Evolutionary conservation across 2,797 vertebrate genomes (phyloP).

Genomic region (Epinephelus malabaricus): DNA sequence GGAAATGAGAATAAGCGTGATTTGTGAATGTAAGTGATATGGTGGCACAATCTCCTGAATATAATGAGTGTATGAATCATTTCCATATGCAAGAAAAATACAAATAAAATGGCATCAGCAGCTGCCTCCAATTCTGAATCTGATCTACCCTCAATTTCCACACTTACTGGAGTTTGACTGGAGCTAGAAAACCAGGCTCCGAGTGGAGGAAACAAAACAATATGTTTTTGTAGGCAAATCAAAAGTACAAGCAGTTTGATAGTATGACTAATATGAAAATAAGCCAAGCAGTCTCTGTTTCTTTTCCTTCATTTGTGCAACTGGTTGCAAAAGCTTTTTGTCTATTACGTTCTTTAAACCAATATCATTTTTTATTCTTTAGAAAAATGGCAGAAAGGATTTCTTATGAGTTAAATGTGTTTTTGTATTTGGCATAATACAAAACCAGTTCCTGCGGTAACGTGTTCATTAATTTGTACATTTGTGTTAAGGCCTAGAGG

Average conservation of each 20-base stretch:
- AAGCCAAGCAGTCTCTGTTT: conserved; percentile 7
- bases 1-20: background rate
- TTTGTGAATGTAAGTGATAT: background rate
- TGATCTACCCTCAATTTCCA: conserved; percentile 14
- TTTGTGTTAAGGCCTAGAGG: too few relatives aligned
- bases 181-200: conserved; percentile 3
- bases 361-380: background rate
- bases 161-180: background rate
- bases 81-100: conserved; percentile 9
- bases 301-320: background rate
- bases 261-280: conserved; percentile 3
- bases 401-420: background rate
- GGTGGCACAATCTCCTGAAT: background rate
- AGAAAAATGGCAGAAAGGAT: background rate
- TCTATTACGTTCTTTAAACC: background rate
- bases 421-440: background rate
- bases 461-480: too few relatives aligned
- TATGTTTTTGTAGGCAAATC: conserved; percentile 30
- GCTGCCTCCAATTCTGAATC: conserved; percentile 30
- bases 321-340: background rate
- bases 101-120: conserved; percentile 13
- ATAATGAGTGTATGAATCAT: conserved; percentile 9
- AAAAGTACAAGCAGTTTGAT: conserved; percentile 30
- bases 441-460: background rate
- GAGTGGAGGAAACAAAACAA: conserved; percentile 19